Conservation (phyloP, 1,140 invertebrate species). For the Druon quercuslanigerum region DNA sequence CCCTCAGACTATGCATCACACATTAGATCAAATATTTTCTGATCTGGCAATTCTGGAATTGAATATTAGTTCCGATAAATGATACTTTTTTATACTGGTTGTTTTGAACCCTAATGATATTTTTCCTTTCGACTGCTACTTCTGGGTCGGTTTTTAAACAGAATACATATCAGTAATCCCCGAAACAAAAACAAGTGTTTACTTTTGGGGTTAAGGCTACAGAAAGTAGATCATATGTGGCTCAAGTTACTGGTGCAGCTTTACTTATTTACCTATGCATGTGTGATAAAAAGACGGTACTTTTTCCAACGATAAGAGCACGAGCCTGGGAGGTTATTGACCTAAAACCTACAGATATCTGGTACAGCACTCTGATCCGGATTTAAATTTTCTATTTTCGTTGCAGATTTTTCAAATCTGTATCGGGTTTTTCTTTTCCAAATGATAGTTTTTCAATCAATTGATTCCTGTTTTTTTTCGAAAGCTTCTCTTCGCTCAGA, state of each 20-base stretch:
- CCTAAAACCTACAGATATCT: slow-evolving; percentile 19
- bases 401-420: slow-evolving; percentile 21
- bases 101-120: too few relatives aligned
- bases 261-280: slow-evolving; percentile 19
- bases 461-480: too few relatives aligned
- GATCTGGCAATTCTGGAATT: slow-evolving; percentile 4
- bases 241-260: neutral
- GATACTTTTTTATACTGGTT: too few relatives aligned
- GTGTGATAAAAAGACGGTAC: slow-evolving; percentile 9
- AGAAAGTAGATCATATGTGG: too few relatives aligned
- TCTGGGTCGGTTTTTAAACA: slow-evolving; percentile 11
- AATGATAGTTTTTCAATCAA: slow-evolving; percentile 2
- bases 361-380: slow-evolving; percentile 9
- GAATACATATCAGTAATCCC: too few relatives aligned
- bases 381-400: slow-evolving; percentile 24
- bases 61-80: neutral
- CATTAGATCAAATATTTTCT: neutral
- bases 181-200: too few relatives aligned
- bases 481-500: neutral
- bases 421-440: neutral
- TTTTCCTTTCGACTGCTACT: slow-evolving; percentile 11
- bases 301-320: slow-evolving; percentile 27
- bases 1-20: neutral
- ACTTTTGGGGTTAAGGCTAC: too few relatives aligned
- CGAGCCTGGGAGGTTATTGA: slow-evolving; percentile 22